Evolutionary conservation across 2,888 invertebrate genomes (phyloP).

Genomic region (Xestia c-nigrum): DNA sequence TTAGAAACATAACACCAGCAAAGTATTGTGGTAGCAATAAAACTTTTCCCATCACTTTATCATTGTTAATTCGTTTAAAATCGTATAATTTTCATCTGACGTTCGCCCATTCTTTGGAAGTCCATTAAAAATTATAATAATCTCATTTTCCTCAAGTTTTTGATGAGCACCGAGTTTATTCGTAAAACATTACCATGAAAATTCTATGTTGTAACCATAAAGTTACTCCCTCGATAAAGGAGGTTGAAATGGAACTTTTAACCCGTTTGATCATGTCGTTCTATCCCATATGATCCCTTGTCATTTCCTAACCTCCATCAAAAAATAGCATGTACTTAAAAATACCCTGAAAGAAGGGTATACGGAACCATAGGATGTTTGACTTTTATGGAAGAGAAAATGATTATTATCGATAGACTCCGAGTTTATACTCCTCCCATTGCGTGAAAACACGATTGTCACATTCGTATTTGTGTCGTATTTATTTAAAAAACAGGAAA

Average conservation of each 20-base stretch:
- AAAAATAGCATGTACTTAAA: slow-evolving; percentile 9
- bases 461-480: background rate
- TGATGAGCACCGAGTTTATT: slow-evolving; percentile 18
- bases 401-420: background rate
- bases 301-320: slow-evolving; percentile 22
- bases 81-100: slow-evolving; percentile 46
- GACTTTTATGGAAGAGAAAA: background rate
- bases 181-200: background rate
- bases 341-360: background rate
- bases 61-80: slow-evolving; percentile 51
- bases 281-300: background rate
- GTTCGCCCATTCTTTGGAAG: slow-evolving; percentile 36
- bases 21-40: slow-evolving; percentile 25
- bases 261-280: background rate
- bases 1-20: slow-evolving; percentile 1
- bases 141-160: slow-evolving; percentile 29
- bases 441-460: background rate
- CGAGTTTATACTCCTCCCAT: no score
- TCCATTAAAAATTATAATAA: slow-evolving; percentile 55
- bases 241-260: background rate
- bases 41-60: slow-evolving; percentile 33
- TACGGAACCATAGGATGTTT: background rate
- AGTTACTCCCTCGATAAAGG: background rate
- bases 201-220: background rate
- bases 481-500: background rate